A percentile compares a stretch with the other conserved stretches of the same genome.
phyloP scores from a whole-genome alignment of 2,888 invertebrate genomes.

The Silvanus unidentatus region DNA sequence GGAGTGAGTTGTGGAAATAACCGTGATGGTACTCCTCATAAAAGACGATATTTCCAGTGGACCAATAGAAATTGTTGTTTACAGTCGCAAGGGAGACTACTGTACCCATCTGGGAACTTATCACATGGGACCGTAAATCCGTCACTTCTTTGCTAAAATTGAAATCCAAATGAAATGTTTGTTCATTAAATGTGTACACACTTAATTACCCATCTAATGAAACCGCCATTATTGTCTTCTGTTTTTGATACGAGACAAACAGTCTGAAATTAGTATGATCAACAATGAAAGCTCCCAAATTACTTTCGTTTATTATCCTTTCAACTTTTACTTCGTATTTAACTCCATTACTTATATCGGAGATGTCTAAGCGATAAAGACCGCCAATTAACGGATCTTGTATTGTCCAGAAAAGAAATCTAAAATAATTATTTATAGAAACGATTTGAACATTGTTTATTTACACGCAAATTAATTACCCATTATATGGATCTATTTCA shows the following conservation, averaged over 20 bases:
- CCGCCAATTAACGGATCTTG: conserved; percentile 56
- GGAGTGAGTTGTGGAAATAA: conserved; percentile 74
- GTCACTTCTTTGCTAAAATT: conserved; percentile 64
- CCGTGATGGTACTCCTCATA: conserved; percentile 74
- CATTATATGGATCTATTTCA: conserved; percentile 85
- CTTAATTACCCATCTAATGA: conserved; percentile 81
- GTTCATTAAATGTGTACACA: conserved; percentile 51
- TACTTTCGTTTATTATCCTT: conserved; percentile 58
- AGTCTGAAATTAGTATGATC: conserved; percentile 77
- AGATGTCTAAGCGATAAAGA: conserved; percentile 69
- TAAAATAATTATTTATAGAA: conserved; percentile 38
- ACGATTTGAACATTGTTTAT: not conserved
- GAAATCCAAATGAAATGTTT: conserved; percentile 34
- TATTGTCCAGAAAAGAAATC: conserved; percentile 75
- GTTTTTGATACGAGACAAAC: conserved; percentile 65
- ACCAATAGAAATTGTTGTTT: conserved; percentile 80
- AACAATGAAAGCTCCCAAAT: conserved; percentile 76
- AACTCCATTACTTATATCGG: conserved; percentile 69
- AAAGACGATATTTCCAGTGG: conserved; percentile 68
- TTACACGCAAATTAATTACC: not conserved
- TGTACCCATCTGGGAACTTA: conserved; percentile 66
- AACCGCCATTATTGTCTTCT: conserved; percentile 74
- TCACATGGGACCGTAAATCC: conserved; percentile 68
- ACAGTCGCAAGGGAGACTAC: conserved; percentile 72
- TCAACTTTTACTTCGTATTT: conserved; percentile 63